Evolutionary conservation across 2,113 vertebrate species (phyloP).

Genomic region (Poeciliopsis turrubarensis): DNA sequence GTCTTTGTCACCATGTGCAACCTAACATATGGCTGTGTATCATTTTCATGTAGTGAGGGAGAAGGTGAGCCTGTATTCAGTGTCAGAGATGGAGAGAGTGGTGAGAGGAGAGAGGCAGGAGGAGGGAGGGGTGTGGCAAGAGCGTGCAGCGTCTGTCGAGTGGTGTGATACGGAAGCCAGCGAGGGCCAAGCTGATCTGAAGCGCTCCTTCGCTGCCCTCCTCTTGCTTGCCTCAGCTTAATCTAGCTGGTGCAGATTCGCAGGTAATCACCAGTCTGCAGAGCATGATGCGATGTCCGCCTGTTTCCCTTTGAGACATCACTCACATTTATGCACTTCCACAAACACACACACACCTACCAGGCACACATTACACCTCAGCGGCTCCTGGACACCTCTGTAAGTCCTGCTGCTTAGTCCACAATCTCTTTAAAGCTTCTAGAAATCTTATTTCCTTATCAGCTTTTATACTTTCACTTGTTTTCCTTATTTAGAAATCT

Average conservation of each 20-base stretch:
- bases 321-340: slow-evolving; percentile 18
- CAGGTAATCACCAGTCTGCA: slow-evolving; percentile 73
- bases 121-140: slow-evolving; percentile 43
- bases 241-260: slow-evolving; percentile 69
- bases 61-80: slow-evolving; percentile 51
- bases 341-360: slow-evolving; percentile 23
- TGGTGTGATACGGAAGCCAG: slow-evolving; percentile 88
- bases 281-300: slow-evolving; percentile 72
- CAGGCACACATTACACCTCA: slow-evolving; percentile 19
- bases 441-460: not conserved
- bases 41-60: slow-evolving; percentile 46
- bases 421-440: slow-evolving; percentile 35
- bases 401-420: slow-evolving; percentile 50
- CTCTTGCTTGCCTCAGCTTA: slow-evolving; percentile 79
- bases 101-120: slow-evolving; percentile 21
- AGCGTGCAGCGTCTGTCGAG: slow-evolving; percentile 81
- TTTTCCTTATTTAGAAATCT: not conserved
- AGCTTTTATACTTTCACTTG: slow-evolving; percentile 2
- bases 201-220: slow-evolving; percentile 52
- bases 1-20: slow-evolving; percentile 15
- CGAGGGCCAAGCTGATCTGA: slow-evolving; percentile 78
- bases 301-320: slow-evolving; percentile 34
- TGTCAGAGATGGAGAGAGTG: slow-evolving; percentile 29
- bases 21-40: not conserved
- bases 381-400: slow-evolving; percentile 36